These are phyloP conservation scores for Thera obeliscata DNA, from an alignment of 2,888 invertebrate genomes.

Conservation along the genomic window DNA sequence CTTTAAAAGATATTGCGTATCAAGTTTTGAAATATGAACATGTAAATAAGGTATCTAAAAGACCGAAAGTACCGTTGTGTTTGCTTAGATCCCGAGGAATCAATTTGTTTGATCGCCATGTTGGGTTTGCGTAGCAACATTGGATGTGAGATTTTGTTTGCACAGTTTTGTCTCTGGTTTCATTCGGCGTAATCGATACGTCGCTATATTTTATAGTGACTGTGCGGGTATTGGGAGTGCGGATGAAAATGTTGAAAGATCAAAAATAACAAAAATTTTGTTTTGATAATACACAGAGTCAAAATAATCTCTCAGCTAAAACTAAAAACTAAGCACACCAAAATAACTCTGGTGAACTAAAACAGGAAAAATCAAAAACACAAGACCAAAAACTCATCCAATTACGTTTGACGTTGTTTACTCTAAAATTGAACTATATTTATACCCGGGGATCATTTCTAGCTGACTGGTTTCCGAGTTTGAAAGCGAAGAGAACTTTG, in stretches of 20 bases:
- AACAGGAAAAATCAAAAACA: background rate
- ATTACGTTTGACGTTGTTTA: constrained; percentile 3
- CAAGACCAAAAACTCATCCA: background rate
- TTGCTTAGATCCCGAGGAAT: constrained; percentile 34
- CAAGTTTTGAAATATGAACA: no score
- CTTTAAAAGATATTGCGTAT: no score
- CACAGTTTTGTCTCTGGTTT: constrained; percentile 24
- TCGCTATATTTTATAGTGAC: background rate
- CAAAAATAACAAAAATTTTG: no score
- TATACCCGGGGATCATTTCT: constrained; percentile 50
- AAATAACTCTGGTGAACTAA: no score
- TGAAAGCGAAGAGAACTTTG: constrained; percentile 48
- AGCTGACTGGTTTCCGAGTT: constrained; percentile 50
- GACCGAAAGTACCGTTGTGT: constrained; percentile 38
- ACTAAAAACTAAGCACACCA: no score
- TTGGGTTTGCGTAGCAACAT: constrained; percentile 33
- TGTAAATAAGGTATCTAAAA: no score
- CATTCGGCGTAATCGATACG: constrained; percentile 11
- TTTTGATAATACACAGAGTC: no score
- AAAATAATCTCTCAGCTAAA: no score
- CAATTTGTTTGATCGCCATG: constrained; percentile 36
- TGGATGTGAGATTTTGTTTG: constrained; percentile 30
- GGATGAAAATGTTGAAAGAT: background rate
- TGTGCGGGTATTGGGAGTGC: background rate
- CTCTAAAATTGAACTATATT: background rate